Evolutionary conservation across 2,888 invertebrate species (phyloP), one percentile per base, ranked within the genome.

Genomic region (Ernsta delagoae): DNA sequence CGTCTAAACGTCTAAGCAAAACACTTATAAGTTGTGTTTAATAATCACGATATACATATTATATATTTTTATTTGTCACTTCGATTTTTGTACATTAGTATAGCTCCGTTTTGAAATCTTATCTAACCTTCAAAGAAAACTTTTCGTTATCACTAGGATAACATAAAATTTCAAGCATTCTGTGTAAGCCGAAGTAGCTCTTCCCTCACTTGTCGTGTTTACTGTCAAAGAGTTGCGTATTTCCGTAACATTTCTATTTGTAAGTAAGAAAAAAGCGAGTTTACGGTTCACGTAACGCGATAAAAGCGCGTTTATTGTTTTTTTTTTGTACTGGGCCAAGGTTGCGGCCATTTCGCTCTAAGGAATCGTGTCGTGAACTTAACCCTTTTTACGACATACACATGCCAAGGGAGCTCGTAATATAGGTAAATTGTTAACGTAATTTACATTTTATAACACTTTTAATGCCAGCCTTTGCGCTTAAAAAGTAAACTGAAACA

Each of bases 261-360:
- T 60, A 60, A 48, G 53, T n/a, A 64, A 24, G 24, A 41, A 65
- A 66, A 60, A 66, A 66, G 39, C 65, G 7, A 41, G 53, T 60
- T 66, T 66, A 66, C 24, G 66, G 79, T 80, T 80, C 82, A 83
- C 80, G 80, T 82, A 73, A 78, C 73, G 75, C 80, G 79, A 82
- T 87, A 86, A 85, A 87, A 79, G 78, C 77, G 76, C 81, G 81
- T 83, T 87, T 86, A 88, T 88, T 87, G 86, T 88, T 87, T 87
- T 53, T 88, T 88, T 87, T 53, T 80, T 70, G 41, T 66, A 66
- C 16, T 45, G 16, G 60, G 66, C 60, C 66, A 66, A 66, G 66
- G 66, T 57, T 57, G 64, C 2, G 41, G 53, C 39, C 36, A 41
- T 66, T 59, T 59, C 8, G 41, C 66, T 53, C 50, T 59, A 41